These are phyloP conservation scores for Calypte anna DNA, from an alignment of 2,113 vertebrate genomes.

Conservation along the genomic window DNA sequence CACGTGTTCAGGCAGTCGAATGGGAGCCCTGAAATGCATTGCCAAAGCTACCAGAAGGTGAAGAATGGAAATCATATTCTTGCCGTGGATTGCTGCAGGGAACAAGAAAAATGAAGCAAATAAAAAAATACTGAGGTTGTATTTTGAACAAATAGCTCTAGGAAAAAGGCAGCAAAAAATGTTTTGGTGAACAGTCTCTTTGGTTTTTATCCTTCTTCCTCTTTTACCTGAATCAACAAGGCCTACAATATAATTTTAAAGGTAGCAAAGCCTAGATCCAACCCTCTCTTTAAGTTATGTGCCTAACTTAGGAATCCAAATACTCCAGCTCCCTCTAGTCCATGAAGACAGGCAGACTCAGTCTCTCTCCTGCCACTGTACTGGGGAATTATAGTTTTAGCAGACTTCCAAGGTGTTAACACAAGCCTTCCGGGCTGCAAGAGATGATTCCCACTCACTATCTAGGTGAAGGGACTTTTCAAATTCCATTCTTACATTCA, in stretches of 20 bases:
- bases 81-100: constrained; percentile 88
- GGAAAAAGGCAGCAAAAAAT: not conserved
- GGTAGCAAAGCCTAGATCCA: not conserved
- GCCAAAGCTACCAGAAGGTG: constrained; percentile 91
- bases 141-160: not conserved
- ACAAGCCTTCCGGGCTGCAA: not conserved
- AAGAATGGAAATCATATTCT: constrained; percentile 91
- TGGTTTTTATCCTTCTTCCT: not conserved
- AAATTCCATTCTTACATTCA: not conserved
- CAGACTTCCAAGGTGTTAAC: not conserved
- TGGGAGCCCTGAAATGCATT: constrained; percentile 91
- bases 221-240: not conserved
- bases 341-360: not conserved
- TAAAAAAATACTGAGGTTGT: not conserved
- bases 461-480: not conserved
- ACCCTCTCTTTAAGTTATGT: not conserved
- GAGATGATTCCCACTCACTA: not conserved
- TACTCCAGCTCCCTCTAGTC: not conserved
- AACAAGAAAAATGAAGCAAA: not conserved
- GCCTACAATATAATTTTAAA: not conserved
- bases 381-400: not conserved
- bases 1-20: constrained; percentile 92
- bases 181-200: not conserved
- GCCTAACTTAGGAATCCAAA: not conserved
- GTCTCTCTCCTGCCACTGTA: not conserved